Conservation (phyloP, 1,140 invertebrate genomes). For the Samia ricini region DNA sequence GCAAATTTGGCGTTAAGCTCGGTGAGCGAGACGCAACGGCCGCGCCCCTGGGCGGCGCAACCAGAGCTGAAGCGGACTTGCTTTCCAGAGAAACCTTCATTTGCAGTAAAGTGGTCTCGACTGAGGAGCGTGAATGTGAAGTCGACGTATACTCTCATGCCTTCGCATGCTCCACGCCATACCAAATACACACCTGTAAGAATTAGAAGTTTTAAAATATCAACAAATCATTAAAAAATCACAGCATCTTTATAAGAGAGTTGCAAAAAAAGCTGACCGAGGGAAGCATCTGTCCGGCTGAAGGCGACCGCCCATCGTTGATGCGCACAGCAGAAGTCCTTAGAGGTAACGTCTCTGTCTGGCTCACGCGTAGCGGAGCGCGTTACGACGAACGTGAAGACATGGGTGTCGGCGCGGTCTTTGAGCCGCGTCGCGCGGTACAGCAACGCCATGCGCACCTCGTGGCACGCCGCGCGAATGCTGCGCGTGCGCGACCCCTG, state of each 20-base stretch:
- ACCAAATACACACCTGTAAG: conserved; percentile 90
- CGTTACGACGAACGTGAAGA: conserved; percentile 91
- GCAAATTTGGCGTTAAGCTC: conserved; percentile 89
- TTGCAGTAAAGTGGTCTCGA: conserved; percentile 90
- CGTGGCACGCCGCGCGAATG: conserved; percentile 41
- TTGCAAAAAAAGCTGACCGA: conserved; percentile 32
- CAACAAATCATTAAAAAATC: neutral
- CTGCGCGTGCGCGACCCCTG: conserved; percentile 48
- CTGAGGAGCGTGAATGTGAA: conserved; percentile 92
- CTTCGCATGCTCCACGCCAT: conserved; percentile 86
- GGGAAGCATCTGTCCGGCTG: conserved; percentile 85
- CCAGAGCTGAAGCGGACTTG: conserved; percentile 86
- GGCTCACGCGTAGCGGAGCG: conserved; percentile 87
- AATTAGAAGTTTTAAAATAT: conserved; percentile 16
- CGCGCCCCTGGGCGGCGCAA: conserved; percentile 85
- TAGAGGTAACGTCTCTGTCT: conserved; percentile 89
- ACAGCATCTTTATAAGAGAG: neutral
- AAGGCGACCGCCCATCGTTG: conserved; percentile 94
- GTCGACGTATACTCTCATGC: conserved; percentile 88
- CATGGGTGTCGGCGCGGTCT: conserved; percentile 90
- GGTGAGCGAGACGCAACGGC: conserved; percentile 87
- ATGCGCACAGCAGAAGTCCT: conserved; percentile 91
- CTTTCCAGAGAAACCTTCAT: conserved; percentile 90
- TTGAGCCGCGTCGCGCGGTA: conserved; percentile 91
- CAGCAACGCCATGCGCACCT: conserved; percentile 86